Evolutionary conservation across 1,140 invertebrate species (phyloP), one percentile per base, ranked within the genome.

Genomic region (Cheumatopsyche charites): DNA sequence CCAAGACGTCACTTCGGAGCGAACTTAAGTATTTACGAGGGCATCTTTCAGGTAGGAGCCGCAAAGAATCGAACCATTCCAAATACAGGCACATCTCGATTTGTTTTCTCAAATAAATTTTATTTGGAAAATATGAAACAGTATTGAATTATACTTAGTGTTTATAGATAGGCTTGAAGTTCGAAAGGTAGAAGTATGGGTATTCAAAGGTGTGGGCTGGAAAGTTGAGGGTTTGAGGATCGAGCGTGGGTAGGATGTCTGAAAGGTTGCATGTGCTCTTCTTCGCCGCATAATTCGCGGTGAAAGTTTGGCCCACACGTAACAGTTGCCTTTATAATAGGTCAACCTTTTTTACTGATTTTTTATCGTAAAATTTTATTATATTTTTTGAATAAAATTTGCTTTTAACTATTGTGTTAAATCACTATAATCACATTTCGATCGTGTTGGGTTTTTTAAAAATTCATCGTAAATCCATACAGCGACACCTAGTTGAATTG

Each of bases 11-110:
- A 36, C 36, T 52, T 68, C 66, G 66, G 36, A 17, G 66, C 21
- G 49, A 68, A 68, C 66, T 68, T 55, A 68, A 68, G 66, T 68
- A 68, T 68, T 68, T 68, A 68, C 43, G 66, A 68, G 66, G 66
- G 25, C 47, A n/a, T 68, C 66, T 55, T 49, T 63, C 23, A 25
- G 55, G 23, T 9, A 19, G 1, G 43, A 15, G 2, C 1, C 12
- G 43, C 2, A 12, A 15, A 15, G 61, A 11, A 1, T 13, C 13
- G n/a, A n/a, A n/a, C n/a, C n/a, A n/a, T n/a, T n/a, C n/a, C n/a
- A n/a, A n/a, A n/a, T n/a, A n/a, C n/a, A n/a, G 25, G 29, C 65
- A 13, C 19, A 49, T 67, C 65, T 67, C 65, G 26, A 67, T 23
- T 45, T 52, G 65, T 11, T n/a, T n/a, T n/a, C n/a, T n/a, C n/a